Evolutionary conservation across 2,888 invertebrate species (phyloP).

Genomic region (Amorpha juglandis): DNA sequence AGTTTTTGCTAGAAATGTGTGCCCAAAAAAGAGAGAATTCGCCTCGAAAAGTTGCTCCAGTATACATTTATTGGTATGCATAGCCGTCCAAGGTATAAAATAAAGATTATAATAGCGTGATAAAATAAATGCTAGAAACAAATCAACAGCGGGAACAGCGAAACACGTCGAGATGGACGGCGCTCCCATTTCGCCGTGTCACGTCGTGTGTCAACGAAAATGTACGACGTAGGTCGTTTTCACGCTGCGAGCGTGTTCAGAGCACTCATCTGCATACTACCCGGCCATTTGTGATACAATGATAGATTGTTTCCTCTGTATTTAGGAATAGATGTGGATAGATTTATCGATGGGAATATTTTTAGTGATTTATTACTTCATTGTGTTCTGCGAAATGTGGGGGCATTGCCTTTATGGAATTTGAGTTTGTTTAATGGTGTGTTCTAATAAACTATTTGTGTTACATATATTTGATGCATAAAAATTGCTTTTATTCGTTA

Average conservation of each 20-base stretch:
- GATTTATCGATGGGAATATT: background rate
- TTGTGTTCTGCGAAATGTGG: background rate
- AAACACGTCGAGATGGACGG: conserved; percentile 19
- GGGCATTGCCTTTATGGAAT: background rate
- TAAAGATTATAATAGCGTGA: too few relatives aligned
- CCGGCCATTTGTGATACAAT: conserved; percentile 17
- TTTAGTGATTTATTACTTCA: background rate
- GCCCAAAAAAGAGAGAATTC: too few relatives aligned
- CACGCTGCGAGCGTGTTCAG: conserved; percentile 30
- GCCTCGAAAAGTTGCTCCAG: too few relatives aligned
- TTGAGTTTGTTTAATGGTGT: background rate
- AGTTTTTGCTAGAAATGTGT: too few relatives aligned
- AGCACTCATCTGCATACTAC: conserved; percentile 22
- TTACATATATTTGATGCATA: background rate
- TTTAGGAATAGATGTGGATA: background rate
- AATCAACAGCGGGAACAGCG: conserved; percentile 11
- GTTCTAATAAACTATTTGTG: background rate
- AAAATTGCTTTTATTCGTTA: too few relatives aligned
- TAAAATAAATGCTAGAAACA: background rate
- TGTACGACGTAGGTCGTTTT: conserved; percentile 37
- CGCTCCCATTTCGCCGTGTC: conserved; percentile 32
- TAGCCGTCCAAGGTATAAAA: too few relatives aligned
- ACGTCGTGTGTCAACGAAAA: conserved; percentile 40
- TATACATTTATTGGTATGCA: too few relatives aligned
- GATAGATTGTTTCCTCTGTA: conserved; percentile 21